Evolutionary conservation across 2,113 vertebrate species (phyloP), one percentile per base, ranked within the genome.

Genomic region (Parotia lawesii): DNA sequence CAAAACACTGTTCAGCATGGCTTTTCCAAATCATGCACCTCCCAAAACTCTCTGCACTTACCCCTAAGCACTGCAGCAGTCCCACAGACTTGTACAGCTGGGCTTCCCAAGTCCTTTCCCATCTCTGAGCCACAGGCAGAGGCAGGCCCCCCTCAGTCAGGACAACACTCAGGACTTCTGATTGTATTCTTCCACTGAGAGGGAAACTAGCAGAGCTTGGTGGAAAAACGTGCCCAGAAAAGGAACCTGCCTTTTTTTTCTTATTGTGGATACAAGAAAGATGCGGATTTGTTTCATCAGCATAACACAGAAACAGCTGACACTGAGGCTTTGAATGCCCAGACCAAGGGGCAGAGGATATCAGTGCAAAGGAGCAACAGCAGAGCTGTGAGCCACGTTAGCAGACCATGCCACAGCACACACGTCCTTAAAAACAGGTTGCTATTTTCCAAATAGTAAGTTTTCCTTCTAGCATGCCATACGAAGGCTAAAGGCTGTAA

Each of bases 251-350:
- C 50, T 45, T 79, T 88, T 88, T 56, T 56, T 67, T 85, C 66
- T 78, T 89, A 23, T 38, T 95, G 47, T 66, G 89, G 93, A 82
- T 66, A 66, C 77, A 82, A 89, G 74, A 66, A 93, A 93, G 42
- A 50, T 62, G 67, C 70, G 67, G 62, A 48, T 90, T 93, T 96
- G 90, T 94, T 94, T 93, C 24, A 93, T 96, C 95, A 96, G 95
- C 95, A 95, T 40, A 96, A 95, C 69, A 67, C 45, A 73, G 54
- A 94, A 97, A 57, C 22, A 93, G 92, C 96, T 97, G 95, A 96
- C 77, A 2, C 11, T 44, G 86, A 72, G 73, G 66, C 77, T 96
- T 76, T 78, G 58, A 33, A 22, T 44, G 31, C 8, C 31, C 82
- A 89, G 76, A 47, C 20, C 35, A 48, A 65, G 76, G 61, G 58